These are phyloP conservation scores for Adelges cooleyi DNA, from an alignment of 1,140 invertebrate species.

Conservation along the genomic window DNA sequence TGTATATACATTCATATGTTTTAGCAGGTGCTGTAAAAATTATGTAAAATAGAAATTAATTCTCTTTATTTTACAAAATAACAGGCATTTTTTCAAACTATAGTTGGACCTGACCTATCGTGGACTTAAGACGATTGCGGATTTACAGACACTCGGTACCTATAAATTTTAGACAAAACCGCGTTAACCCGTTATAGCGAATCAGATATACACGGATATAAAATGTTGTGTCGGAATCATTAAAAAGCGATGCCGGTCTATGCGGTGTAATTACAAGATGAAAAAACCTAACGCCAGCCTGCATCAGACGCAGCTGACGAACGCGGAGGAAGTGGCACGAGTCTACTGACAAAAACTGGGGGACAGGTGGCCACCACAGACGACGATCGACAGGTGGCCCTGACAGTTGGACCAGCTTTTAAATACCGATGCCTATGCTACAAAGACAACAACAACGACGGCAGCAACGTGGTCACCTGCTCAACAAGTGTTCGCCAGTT, in stretches of 20 bases:
- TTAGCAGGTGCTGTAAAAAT: too few relatives aligned
- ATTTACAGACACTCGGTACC: too few relatives aligned
- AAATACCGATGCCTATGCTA: slow-evolving; percentile 8
- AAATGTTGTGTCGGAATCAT: not conserved
- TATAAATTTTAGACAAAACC: too few relatives aligned
- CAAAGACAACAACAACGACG: not conserved
- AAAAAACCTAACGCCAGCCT: slow-evolving; percentile 1
- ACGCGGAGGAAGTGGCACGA: slow-evolving; percentile 22
- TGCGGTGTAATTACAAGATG: slow-evolving; percentile 1
- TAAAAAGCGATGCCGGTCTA: slow-evolving; percentile 1
- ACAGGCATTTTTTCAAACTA: too few relatives aligned
- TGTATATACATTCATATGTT: too few relatives aligned
- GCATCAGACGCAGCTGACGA: slow-evolving; percentile 1
- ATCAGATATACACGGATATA: too few relatives aligned
- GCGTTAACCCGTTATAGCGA: too few relatives aligned
- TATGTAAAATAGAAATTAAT: too few relatives aligned
- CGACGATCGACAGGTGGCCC: slow-evolving; percentile 20
- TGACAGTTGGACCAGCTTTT: slow-evolving; percentile 25
- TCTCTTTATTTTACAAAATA: too few relatives aligned
- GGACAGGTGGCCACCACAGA: slow-evolving; percentile 14
- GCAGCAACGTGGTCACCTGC: slow-evolving; percentile 17
- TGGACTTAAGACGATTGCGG: too few relatives aligned
- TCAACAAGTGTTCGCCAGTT: slow-evolving; percentile 21
- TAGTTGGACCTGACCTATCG: too few relatives aligned
- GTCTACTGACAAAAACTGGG: slow-evolving; percentile 13